Percentiles rank a stretch among this genome's conserved stretches.
phyloP scores from a whole-genome alignment of 2,797 vertebrate genomes.

The Spheniscus humboldti region DNA sequence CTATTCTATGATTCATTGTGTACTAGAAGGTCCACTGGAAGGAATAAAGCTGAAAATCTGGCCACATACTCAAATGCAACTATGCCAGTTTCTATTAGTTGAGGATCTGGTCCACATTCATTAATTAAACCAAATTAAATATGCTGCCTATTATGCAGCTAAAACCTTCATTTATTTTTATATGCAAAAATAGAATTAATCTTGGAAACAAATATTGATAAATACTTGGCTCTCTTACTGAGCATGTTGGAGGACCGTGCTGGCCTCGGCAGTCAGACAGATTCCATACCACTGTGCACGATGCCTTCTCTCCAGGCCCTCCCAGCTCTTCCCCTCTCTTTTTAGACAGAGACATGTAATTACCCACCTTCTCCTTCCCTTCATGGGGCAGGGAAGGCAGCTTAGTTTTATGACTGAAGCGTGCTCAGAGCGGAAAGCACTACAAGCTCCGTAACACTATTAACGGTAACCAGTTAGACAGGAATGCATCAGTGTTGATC shows the following conservation, averaged over 20 bases:
- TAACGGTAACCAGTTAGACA: background rate
- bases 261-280: background rate
- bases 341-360: background rate
- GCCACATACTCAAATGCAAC: background rate
- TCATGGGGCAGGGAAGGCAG: background rate
- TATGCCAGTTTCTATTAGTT: background rate
- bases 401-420: background rate
- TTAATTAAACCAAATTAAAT: background rate
- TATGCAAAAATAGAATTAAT: background rate
- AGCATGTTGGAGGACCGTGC: background rate
- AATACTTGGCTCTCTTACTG: background rate
- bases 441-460: background rate
- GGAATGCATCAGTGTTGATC: background rate
- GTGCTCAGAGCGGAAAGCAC: background rate
- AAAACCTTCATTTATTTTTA: background rate
- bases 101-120: background rate
- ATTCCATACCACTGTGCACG: background rate
- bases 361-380: background rate
- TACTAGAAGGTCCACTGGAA: background rate
- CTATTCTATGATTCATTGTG: background rate
- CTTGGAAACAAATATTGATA: background rate
- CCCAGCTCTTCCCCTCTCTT: background rate
- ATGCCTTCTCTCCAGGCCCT: background rate
- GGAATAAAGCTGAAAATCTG: background rate
- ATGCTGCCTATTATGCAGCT: background rate